Conservation (phyloP, 2,113 vertebrate genomes). For the Phyllostomus hastatus region DNA sequence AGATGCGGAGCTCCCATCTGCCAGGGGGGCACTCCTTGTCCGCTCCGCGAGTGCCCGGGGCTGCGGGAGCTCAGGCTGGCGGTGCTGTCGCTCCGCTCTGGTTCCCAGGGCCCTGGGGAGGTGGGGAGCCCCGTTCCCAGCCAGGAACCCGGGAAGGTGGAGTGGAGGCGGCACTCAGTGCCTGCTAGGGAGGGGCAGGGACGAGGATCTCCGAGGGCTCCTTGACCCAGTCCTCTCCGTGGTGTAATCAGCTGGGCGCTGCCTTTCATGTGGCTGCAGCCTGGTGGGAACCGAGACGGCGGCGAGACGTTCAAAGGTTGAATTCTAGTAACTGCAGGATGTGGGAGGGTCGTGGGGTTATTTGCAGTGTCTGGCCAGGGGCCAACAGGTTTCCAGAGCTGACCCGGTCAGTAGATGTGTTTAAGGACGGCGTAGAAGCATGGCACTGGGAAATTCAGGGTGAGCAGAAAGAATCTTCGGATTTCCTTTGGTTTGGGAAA, state of each 20-base stretch:
- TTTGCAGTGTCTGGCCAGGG: background rate
- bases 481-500: background rate
- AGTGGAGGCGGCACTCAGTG: fast-evolving
- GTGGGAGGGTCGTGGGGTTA: background rate
- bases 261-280: background rate
- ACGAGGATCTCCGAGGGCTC: background rate
- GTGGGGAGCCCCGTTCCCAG: background rate
- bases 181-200: too few relatives aligned
- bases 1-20: background rate
- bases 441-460: background rate
- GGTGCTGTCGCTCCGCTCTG: background rate
- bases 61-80: background rate
- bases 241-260: background rate
- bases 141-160: background rate
- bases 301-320: background rate
- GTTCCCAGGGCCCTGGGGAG: background rate
- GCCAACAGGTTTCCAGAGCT: background rate
- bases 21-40: background rate
- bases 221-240: too few relatives aligned
- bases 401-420: background rate
- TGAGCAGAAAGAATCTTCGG: background rate
- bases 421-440: background rate
- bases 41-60: background rate
- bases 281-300: background rate
- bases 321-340: background rate